These are phyloP conservation scores for Poeciliopsis occidentalis DNA, from an alignment of 2,113 vertebrate genomes.

Conservation along the genomic window DNA sequence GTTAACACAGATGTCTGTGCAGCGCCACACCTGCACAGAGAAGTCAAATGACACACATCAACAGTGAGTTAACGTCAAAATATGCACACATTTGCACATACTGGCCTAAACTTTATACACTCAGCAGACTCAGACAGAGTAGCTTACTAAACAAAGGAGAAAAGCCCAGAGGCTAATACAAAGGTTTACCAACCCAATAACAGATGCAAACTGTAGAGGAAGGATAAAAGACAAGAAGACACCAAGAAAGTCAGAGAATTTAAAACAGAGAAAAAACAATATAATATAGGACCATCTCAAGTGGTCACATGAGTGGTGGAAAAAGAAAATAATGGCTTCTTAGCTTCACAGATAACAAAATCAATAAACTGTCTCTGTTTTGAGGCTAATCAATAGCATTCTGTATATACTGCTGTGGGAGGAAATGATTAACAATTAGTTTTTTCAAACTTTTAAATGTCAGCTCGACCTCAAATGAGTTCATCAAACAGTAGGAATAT, in stretches of 20 bases:
- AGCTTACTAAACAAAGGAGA: slow-evolving; percentile 21
- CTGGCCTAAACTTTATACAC: slow-evolving; percentile 17
- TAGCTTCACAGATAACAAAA: slow-evolving; percentile 54
- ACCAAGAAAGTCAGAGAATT: not conserved
- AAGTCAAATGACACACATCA: not conserved
- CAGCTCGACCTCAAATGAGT: slow-evolving; percentile 47
- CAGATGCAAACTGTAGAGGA: not conserved
- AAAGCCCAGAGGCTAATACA: slow-evolving; percentile 16
- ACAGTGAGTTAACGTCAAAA: not conserved
- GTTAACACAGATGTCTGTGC: slow-evolving; percentile 21
- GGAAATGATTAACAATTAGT: slow-evolving; percentile 65
- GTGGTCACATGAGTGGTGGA: slow-evolving; percentile 31
- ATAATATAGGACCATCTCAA: slow-evolving; percentile 27
- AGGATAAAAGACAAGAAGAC: not conserved
- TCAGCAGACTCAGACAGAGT: slow-evolving; percentile 28
- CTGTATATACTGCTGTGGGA: slow-evolving; percentile 52
- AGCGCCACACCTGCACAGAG: not conserved
- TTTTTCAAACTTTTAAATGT: slow-evolving; percentile 63
- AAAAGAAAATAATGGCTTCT: slow-evolving; percentile 50
- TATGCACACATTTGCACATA: slow-evolving; percentile 8
- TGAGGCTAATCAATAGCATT: slow-evolving; percentile 63
- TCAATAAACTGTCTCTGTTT: slow-evolving; percentile 66
- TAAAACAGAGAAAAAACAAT: not conserved
- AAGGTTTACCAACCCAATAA: no score
- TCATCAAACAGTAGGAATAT: slow-evolving; percentile 44